Conservation (phyloP, 1,140 invertebrate genomes). For the Drosophila nikananu region DNA sequence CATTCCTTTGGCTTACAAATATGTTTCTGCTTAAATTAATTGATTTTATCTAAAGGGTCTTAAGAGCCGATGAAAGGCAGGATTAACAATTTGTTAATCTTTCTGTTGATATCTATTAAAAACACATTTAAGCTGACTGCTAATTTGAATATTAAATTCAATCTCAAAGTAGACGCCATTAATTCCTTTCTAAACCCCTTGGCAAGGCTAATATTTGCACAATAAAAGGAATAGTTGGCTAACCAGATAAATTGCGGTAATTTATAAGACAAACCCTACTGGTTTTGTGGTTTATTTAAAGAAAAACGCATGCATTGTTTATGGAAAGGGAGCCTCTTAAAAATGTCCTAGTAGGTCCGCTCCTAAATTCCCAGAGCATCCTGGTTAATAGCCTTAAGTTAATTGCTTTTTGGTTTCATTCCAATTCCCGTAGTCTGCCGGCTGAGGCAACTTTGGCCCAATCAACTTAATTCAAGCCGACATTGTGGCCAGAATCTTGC, state of each 20-base stretch:
- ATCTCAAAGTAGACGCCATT: neutral
- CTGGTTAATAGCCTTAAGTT: slow-evolving; percentile 42
- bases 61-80: neutral
- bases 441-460: slow-evolving; percentile 24
- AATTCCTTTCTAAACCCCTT: neutral
- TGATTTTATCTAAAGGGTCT: neutral
- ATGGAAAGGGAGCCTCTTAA: neutral
- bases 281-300: neutral
- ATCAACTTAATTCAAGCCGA: slow-evolving; percentile 39
- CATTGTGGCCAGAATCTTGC: slow-evolving; percentile 17
- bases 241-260: neutral
- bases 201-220: neutral
- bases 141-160: neutral
- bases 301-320: neutral
- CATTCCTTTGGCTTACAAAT: slow-evolving; percentile 5
- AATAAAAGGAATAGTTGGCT: slow-evolving; percentile 17
- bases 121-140: neutral
- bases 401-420: slow-evolving; percentile 41
- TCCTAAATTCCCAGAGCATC: slow-evolving; percentile 11
- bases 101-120: neutral
- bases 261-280: neutral
- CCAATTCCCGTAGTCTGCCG: slow-evolving; percentile 9
- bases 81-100: neutral
- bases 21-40: slow-evolving; percentile 4
- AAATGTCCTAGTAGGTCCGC: neutral